phyloP scores from a whole-genome alignment of 2,888 invertebrate genomes.

The Calameuta filiformis region DNA sequence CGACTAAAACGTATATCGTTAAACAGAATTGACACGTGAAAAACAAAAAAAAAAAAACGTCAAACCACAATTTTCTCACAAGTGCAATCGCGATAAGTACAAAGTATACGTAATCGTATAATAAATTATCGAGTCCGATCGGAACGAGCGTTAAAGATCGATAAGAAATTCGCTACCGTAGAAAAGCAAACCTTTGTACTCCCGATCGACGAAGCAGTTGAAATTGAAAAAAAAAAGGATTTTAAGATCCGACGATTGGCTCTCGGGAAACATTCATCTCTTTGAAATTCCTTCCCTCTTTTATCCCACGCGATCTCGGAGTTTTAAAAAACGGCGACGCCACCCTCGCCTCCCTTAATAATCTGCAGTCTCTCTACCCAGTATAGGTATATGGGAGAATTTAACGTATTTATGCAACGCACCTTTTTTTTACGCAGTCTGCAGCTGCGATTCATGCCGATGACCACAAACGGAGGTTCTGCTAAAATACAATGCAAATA shows the following conservation, averaged over 20 bases:
- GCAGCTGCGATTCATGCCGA: constrained; percentile 10
- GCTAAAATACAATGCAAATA: constrained; percentile 51
- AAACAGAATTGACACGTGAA: constrained; percentile 27
- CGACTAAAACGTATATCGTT: constrained; percentile 23
- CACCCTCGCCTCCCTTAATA: background rate
- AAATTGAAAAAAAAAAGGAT: background rate
- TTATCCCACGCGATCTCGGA: constrained; percentile 11
- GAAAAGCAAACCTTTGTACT: background rate
- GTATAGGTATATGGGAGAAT: background rate
- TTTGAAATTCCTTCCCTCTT: background rate
- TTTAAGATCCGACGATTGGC: too few species aligned
- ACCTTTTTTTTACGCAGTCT: background rate
- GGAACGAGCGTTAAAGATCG: background rate
- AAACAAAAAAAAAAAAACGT: too few species aligned
- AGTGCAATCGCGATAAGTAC: background rate
- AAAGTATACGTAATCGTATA: background rate
- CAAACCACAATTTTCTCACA: background rate
- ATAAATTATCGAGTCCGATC: background rate
- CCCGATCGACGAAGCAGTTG: background rate
- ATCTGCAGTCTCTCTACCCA: background rate
- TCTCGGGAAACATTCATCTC: background rate
- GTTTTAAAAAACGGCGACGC: background rate
- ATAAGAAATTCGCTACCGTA: background rate
- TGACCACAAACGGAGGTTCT: constrained; percentile 19
- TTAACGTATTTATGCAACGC: constrained; percentile 15